Base-by-base conservation (phyloP, 2,113 vertebrate species). In the Salvator merianae region DNA sequence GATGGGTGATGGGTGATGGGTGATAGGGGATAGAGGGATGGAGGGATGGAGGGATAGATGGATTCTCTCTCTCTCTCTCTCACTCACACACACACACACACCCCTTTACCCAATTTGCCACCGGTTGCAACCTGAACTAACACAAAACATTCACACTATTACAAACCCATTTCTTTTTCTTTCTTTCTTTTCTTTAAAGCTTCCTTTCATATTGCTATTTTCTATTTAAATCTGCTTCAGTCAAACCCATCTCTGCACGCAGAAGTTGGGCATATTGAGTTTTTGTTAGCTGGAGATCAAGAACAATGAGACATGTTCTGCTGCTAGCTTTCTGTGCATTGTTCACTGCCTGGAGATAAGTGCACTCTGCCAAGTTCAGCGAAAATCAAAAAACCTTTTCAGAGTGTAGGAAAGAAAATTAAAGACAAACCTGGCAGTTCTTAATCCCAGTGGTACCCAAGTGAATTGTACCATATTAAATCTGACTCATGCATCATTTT, bases 351-450 rank as follows among this genome's bases (percentile, higher is more conserved):
- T 91, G 32, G 87, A 87, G 38, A 59, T 68, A 89, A 94, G 81
- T 89, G 77, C 85, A 90, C 82, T 84, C 34, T 53, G 36, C 83
- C 87, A 77, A 71, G 79, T 72, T 77, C 86, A 82, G 82, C 78
- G 76, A 59, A 79, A 79, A 79, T 71, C 69, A 2, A 82, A 78
- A 90, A 92, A 34, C 66, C 43, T 90, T 90, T 82, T 81, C 89
- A 90, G 91, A 84, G 90, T 4, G 87, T 50, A 78, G 83, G 79
- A 90, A 81, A 83, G 88, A 88, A 91, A 83, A 91, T 87, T 43
- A 88, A 92, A 93, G 84, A 83, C 77, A 87, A 93, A 66, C 74
- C 71, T 93, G 91, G 87, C 91, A 87, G 59, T 90, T 92, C 93
- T 91, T 89, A 96, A 85, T 88, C 84, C 82, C 79, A 79, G 9